phyloP scores from a whole-genome alignment of 2,797 vertebrate genomes.

The Siniperca obscura region DNA sequence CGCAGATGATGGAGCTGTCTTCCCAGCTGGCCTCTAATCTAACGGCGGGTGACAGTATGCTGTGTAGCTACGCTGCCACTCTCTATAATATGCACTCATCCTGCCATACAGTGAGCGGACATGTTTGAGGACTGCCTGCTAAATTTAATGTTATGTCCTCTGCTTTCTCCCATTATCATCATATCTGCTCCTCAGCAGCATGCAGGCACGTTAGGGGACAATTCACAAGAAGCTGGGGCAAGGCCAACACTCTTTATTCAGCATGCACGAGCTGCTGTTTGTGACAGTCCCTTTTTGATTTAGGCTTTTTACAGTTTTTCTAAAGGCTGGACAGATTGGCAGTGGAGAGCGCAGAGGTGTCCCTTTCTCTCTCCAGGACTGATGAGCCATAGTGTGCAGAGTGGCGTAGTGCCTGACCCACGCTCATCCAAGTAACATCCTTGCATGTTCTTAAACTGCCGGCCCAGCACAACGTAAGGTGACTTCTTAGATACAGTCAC shows the following conservation, averaged over 20 bases:
- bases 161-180: slow-evolving; percentile 34
- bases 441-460: slow-evolving; percentile 7
- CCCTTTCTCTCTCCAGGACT: slow-evolving; percentile 1
- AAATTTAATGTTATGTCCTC: slow-evolving; percentile 46
- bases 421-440: neutral
- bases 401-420: neutral
- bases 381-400: slow-evolving; percentile 21
- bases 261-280: neutral
- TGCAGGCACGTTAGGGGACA: slow-evolving; percentile 20
- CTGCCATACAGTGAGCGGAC: slow-evolving; percentile 58
- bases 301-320: slow-evolving; percentile 3
- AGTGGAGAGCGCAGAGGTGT: neutral
- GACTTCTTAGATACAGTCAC: neutral
- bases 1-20: slow-evolving; percentile 81
- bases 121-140: slow-evolving; percentile 57
- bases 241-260: slow-evolving; percentile 19
- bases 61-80: slow-evolving; percentile 60
- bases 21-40: slow-evolving; percentile 83
- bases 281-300: neutral
- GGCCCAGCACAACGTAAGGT: neutral
- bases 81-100: slow-evolving; percentile 62
- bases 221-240: slow-evolving; percentile 27
- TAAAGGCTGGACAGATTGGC: slow-evolving; percentile 18
- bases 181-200: slow-evolving; percentile 46
- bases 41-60: slow-evolving; percentile 63